Evolutionary conservation across 1,140 invertebrate species (phyloP).

Genomic region (Delia radicum): DNA sequence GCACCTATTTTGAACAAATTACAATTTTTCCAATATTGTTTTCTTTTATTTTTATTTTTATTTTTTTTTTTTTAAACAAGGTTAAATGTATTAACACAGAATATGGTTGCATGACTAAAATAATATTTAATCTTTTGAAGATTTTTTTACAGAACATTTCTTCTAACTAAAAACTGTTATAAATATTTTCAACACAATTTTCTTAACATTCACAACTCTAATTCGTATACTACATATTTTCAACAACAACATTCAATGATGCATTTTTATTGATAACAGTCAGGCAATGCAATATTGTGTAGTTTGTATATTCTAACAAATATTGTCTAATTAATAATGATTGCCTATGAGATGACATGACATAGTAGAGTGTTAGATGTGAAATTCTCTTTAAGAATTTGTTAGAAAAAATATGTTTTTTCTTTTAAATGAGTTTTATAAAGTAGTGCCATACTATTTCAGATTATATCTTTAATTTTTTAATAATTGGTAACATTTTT

Average conservation of each 20-base stretch:
- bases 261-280: constrained; percentile 19
- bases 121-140: background rate
- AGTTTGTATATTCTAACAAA: constrained; percentile 1
- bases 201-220: background rate
- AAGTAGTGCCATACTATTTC: background rate
- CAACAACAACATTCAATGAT: background rate
- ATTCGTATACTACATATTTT: too few species aligned
- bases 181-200: background rate
- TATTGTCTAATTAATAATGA: constrained; percentile 24
- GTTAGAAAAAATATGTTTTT: too few species aligned
- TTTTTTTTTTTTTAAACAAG: background rate
- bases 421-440: background rate
- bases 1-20: background rate
- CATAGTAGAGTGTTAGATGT: background rate
- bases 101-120: background rate
- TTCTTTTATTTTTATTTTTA: background rate
- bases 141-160: background rate
- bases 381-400: too few species aligned
- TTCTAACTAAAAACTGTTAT: constrained; percentile 5
- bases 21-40: background rate
- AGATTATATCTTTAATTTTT: background rate
- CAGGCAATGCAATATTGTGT: constrained; percentile 5
- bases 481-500: background rate
- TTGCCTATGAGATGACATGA: constrained; percentile 9
- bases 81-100: background rate